A percentile compares a stretch with the other conserved stretches of the same genome.
phyloP scores from a whole-genome alignment of 2,888 invertebrate species.

The Diabrotica balteata region DNA sequence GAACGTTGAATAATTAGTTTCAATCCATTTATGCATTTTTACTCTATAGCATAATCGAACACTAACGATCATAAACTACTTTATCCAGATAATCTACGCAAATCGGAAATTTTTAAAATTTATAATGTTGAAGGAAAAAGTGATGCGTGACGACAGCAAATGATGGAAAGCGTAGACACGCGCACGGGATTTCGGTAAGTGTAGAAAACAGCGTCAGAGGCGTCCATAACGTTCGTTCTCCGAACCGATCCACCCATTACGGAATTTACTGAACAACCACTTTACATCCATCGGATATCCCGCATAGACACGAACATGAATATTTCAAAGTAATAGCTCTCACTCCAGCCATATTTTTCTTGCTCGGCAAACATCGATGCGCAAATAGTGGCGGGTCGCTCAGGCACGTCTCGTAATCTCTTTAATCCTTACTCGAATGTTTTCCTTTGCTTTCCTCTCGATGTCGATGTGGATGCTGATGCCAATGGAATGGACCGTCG shows the following conservation, averaged over 20 bases:
- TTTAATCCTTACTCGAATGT: conserved; percentile 39
- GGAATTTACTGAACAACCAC: conserved; percentile 51
- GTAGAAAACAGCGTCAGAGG: conserved; percentile 33
- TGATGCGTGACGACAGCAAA: conserved; percentile 46
- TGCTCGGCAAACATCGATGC: conserved; percentile 47
- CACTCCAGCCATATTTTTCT: conserved; percentile 48
- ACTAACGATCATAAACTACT: too few species aligned
- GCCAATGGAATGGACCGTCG: conserved; percentile 13
- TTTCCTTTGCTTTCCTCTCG: conserved; percentile 33
- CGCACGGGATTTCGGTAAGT: conserved; percentile 36
- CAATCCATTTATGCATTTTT: too few species aligned
- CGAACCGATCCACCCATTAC: conserved; percentile 45
- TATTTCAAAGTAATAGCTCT: conserved; percentile 54
- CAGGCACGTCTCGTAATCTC: conserved; percentile 39
- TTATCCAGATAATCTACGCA: too few species aligned
- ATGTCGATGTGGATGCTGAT: not conserved
- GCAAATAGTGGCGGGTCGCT: conserved; percentile 36
- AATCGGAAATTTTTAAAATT: too few species aligned
- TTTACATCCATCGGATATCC: conserved; percentile 54
- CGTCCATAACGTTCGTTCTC: conserved; percentile 30
- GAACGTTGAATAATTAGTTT: too few species aligned
- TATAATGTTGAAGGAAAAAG: not conserved
- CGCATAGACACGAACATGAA: conserved; percentile 56
- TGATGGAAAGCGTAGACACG: conserved; percentile 45
- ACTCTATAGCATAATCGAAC: too few species aligned